Base-by-base conservation (phyloP, 2,888 invertebrate genomes). In the Chrysodeixis includens region DNA sequence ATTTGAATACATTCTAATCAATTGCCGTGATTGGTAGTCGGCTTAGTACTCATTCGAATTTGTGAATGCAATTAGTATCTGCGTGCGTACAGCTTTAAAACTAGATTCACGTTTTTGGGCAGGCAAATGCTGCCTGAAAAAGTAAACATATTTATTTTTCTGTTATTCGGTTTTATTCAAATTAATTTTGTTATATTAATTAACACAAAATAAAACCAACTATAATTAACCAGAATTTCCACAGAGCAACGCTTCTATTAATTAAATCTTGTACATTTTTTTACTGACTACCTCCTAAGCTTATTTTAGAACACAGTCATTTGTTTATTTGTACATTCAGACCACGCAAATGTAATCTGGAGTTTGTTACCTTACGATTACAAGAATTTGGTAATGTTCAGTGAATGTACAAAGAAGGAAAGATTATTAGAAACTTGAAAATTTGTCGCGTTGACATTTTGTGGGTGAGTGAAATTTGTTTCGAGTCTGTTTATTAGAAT, bases 391-490 rank as follows among this genome's bases (percentile, higher is more conserved):
- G n/a, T 14, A 7, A 40, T 40, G 40, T 40, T 40, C 40, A n/a
- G n/a, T n/a, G n/a, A 40, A 40, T 40, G 40, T 40, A 40, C n/a
- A 40, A 40, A 40, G n/a, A 40, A 40, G n/a, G 26, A 40, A 40
- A 40, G n/a, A 40, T 40, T 40, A 40, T 40, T 40, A 40, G n/a
- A 40, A n/a, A 40, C 40, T 40, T n/a, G n/a, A 40, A 40, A 40
- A 40, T 40, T 40, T 40, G 40, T 40, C 7, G 4, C 4, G n/a
- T n/a, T 40, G 40, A 6, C 40, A 40, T 40, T 40, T 4, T 40
- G 40, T n/a, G 40, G 40, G n/a, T 10, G 10, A 3, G 10, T 2
- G 8, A 46, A 18, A 1, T 9, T 46, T 18, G 8, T 46, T 46
- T 7, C 18, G 18, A 10, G 8, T 18, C 18, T 18, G 18, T 46